Base-by-base conservation (phyloP, 2,888 invertebrate genomes). In the Corythucha ciliata region DNA sequence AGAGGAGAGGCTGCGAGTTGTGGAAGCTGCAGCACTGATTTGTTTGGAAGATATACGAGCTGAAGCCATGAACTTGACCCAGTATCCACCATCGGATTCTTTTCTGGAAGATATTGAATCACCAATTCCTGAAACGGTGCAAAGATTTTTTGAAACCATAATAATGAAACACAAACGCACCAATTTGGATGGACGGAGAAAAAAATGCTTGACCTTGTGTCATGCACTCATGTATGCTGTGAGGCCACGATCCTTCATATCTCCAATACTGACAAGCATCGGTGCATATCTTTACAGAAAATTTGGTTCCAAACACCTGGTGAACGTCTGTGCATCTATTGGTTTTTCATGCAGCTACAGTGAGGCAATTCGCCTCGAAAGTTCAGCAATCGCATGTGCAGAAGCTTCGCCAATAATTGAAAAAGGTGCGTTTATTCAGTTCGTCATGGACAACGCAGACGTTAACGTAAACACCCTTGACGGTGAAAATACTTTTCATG, bases 401-500 rank as follows among this genome's bases (percentile, higher is more conserved):
- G 27, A 18, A 8, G n/a, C n/a, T n/a, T 14, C 29, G 6, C 41
- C 32, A 18, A 8, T 10, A n/a, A 32, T 42, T 49, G 33, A 49
- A 20, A 41, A 49, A 42, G 12, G 36, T 36, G 47, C 26, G 20
- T 59, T 53, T 48, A 32, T 45, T 4, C 60, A 62, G 44, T 51
- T 56, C 21, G 50, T 53, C 42, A 59, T 57, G 42, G 58, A 62
- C 42, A 58, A 60, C 42, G 59, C 58, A 10, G 58, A 61, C 39
- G 52, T 58, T 40, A 59, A 58, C 52, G 50, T 50, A 3, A 20
- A 48, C 21, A 48, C 37, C 18, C 12, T 47, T 14, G 47, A 47
- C 36, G 47, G 33, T 12, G 7, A 40, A n/a, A n/a, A n/a, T n/a
- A n/a, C n/a, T 8, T 42, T 42, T 14, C 44, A 42, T 27, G 44